Evolutionary conservation across 2,888 invertebrate species (phyloP), one percentile per base, ranked within the genome.

Genomic region (Lithosia quadra): DNA sequence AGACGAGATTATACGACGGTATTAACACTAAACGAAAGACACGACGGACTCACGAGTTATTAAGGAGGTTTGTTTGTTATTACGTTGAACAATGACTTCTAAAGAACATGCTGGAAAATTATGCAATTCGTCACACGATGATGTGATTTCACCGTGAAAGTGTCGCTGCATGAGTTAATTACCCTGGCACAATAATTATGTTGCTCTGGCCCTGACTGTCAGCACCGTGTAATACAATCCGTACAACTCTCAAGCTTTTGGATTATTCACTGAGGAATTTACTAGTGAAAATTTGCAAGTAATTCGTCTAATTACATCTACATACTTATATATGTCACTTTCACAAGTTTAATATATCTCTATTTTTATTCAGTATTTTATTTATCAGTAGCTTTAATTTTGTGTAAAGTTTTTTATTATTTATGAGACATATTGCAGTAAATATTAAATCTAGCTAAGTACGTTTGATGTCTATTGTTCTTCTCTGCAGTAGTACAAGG

Each of bases 291-390:
- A 81, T 78, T 68, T 73, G 60, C 56, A 71, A 69, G 69, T 75
- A 70, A 75, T 75, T 71, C 58, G 66, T 74, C 74, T 71, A 76
- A 71, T 74, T 82, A 80, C 66, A 77, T 76, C n/a, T n/a, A n/a
- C n/a, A 72, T 82, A 69, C 73, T 78, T 80, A 68, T 49, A 67
- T 61, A 65, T 73, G 63, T 64, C 56, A 80, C 86, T 91, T 92
- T 92, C 92, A 82, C 90, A 34, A 86, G 84, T 87, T n/a, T n/a
- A n/a, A n/a, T n/a, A 80, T 88, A 89, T 91, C 87, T 87, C 70
- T 68, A 66, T 76, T 73, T 72, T 72, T 67, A 15, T 62, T 33
- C 15, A 2, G 3, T 7, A 13, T n/a, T 4, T 15, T 8, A 10
- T 39, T 24, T 1, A 3, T 3, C 39, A 18, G 15, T 8, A 61